Conservation (phyloP, 2,113 vertebrate genomes). For the Myxocyprinus asiaticus region DNA sequence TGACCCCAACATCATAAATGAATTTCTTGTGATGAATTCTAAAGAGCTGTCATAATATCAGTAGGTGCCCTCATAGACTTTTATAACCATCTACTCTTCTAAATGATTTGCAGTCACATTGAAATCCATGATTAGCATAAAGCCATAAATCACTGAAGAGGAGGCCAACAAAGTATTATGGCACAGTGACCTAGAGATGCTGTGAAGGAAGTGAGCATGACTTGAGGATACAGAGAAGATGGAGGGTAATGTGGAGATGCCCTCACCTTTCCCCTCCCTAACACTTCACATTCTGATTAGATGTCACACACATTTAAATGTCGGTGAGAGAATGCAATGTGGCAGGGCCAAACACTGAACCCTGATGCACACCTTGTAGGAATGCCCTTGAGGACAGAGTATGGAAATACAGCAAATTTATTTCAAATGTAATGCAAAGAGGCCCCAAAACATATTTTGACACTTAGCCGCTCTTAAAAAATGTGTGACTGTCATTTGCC, state of each 20-base stretch:
- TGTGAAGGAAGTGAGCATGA: slow-evolving; percentile 6
- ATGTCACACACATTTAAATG: not conserved
- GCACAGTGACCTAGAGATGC: slow-evolving; percentile 35
- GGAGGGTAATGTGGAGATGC: slow-evolving; percentile 25
- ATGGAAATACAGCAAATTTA: not conserved
- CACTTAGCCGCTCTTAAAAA: too few species aligned
- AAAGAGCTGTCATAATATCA: slow-evolving; percentile 34
- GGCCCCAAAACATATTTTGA: too few species aligned
- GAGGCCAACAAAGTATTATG: slow-evolving; percentile 31
- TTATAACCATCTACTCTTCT: slow-evolving; percentile 21
- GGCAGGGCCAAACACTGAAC: not conserved
- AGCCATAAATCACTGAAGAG: slow-evolving; percentile 42
- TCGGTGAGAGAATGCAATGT: not conserved
- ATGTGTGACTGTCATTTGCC: too few species aligned
- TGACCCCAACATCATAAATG: slow-evolving; percentile 14
- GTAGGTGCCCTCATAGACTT: not conserved
- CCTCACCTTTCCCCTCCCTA: slow-evolving; percentile 7
- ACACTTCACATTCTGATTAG: slow-evolving; percentile 33
- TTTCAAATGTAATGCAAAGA: not conserved
- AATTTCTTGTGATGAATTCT: slow-evolving; percentile 26
- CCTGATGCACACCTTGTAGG: not conserved
- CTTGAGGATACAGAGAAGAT: slow-evolving; percentile 19
- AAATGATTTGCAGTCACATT: slow-evolving; percentile 11
- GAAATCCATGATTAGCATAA: slow-evolving; percentile 34
- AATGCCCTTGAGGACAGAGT: not conserved